phyloP scores from a whole-genome alignment of 1,140 invertebrate species.

The Eriocheir sinensis region DNA sequence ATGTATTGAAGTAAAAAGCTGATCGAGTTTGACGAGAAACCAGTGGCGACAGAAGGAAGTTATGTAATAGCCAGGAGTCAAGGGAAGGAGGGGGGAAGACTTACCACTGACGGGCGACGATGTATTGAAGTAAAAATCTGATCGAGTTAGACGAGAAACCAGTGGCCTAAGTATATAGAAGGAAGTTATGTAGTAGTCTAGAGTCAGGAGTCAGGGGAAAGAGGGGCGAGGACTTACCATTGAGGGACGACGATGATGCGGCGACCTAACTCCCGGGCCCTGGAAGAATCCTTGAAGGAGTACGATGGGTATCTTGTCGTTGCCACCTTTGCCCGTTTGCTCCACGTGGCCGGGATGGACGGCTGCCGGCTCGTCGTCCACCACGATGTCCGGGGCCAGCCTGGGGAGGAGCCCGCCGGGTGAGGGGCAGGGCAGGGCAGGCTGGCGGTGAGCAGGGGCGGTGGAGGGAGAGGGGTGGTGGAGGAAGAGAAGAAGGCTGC shows the following conservation, averaged over 20 bases:
- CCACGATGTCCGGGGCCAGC: conserved; percentile 61
- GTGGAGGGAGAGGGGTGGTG: background rate
- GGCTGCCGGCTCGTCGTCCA: conserved; percentile 57
- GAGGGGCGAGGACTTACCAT: conserved; percentile 20
- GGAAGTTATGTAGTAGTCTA: background rate
- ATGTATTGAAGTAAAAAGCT: background rate
- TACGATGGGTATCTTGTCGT: conserved; percentile 67
- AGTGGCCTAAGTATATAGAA: background rate
- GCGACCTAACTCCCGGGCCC: conserved; percentile 59
- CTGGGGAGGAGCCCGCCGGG: background rate
- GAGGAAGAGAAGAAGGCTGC: background rate
- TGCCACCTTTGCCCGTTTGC: conserved; percentile 29
- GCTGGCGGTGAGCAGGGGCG: background rate
- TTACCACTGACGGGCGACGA: too few relatives aligned
- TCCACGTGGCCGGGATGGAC: conserved; percentile 20
- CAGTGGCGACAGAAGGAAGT: background rate
- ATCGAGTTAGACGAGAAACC: background rate
- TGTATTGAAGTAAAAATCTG: background rate
- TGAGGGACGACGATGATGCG: conserved; percentile 71
- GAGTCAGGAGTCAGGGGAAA: background rate
- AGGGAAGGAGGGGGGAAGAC: background rate
- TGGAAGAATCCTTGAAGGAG: conserved; percentile 70
- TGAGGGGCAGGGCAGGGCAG: background rate
- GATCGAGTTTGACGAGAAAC: background rate
- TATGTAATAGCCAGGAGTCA: background rate